Base-by-base conservation (phyloP, 2,888 invertebrate genomes). In the Cylindroiulus punctatus region DNA sequence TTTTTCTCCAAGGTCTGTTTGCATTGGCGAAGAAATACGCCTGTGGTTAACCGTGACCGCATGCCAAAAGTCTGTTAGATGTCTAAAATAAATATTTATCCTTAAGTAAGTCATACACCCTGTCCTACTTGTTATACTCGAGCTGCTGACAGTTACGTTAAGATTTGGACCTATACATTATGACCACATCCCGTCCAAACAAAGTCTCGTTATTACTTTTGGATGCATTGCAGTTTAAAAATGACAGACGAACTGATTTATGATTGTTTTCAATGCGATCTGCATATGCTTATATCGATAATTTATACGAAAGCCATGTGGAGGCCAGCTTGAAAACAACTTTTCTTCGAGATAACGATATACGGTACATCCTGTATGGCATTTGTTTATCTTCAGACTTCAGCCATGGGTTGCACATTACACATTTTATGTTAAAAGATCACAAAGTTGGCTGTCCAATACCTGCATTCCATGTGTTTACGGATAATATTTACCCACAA, bases 51-150 rank as follows among this genome's bases (percentile, higher is more conserved):
- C 65, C 65, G 26, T 65, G 65, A 65, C 65, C 65, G 65, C 22
- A 12, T 65, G 65, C 65, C 65, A 65, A 65, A 65, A 12, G 65
- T 65, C 65, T 65, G 65, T 26, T 7, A 65, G 65, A 65, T 65
- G 65, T 65, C 65, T 65, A 65, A 65, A 65, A 65, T 65, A 65
- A 65, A 65, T 65, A 65, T 65, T 22, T 65, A 65, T 65, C 2
- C 65, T 14, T 8, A 65, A 26, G 26, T 26, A 65, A 65, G 65
- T 65, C 65, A 65, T 65, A 65, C 65, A 65, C 65, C 65, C 65
- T 65, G 65, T 26, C 65, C 65, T 65, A 65, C 65, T 65, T 65
- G 65, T 65, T 65, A n/a, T 10, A 65, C 22, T 26, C 5, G 47
- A 17, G 47, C 17, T 5, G 17, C 47, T 2, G 5, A 47, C 47